phyloP scores from a whole-genome alignment of 1,140 invertebrate species.

The Saccostrea cuccullata region DNA sequence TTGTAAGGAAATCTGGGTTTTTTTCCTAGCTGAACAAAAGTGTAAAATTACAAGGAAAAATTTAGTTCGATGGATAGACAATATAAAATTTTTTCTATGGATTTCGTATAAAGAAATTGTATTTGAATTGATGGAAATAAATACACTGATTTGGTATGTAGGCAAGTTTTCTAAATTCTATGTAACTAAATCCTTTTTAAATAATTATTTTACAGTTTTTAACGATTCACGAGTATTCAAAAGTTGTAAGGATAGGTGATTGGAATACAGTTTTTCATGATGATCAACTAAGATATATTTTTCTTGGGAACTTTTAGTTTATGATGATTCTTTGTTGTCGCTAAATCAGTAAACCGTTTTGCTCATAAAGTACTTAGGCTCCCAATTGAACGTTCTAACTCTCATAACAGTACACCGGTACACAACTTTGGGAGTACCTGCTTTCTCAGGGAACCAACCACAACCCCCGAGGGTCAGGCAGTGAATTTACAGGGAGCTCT shows the following conservation, averaged over 20 bases:
- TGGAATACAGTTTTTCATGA: no score
- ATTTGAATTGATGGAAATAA: no score
- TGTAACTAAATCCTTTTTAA: no score
- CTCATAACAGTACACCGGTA: background rate
- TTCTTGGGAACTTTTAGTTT: no score
- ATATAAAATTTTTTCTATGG: background rate
- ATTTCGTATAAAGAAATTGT: background rate
- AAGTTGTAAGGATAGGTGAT: no score
- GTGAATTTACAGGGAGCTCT: background rate
- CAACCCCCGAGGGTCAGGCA: background rate
- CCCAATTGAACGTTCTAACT: background rate
- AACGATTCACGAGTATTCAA: no score
- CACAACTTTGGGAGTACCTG: conserved; percentile 4
- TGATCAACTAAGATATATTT: no score
- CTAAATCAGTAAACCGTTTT: no score
- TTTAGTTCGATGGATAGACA: background rate
- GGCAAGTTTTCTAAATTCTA: no score
- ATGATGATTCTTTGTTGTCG: no score
- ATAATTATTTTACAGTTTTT: no score
- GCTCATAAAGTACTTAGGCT: background rate
- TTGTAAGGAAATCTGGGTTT: background rate
- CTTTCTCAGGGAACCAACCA: background rate
- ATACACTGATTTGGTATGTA: no score
- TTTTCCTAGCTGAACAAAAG: background rate
- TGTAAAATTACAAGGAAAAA: background rate